phyloP scores from a whole-genome alignment of 2,888 invertebrate species.

The Biston betularia region DNA sequence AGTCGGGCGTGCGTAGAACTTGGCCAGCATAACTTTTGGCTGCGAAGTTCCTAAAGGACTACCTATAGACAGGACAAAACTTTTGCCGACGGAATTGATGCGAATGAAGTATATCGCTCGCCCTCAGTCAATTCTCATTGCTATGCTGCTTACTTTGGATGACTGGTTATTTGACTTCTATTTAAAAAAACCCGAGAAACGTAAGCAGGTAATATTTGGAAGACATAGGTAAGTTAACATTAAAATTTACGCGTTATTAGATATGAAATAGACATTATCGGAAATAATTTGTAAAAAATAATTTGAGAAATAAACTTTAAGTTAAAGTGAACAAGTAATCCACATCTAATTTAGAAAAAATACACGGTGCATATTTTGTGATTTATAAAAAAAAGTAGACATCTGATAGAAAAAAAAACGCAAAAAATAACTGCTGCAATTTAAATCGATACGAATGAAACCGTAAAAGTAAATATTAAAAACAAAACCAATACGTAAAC shows the following conservation, averaged over 20 bases:
- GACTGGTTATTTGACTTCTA: constrained; percentile 12
- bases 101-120: constrained; percentile 41
- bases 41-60: constrained; percentile 75
- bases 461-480: constrained; percentile 15
- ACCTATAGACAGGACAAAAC: constrained; percentile 58
- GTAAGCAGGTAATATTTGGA: background rate
- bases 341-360: background rate
- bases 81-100: constrained; percentile 58
- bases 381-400: background rate
- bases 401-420: background rate
- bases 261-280: background rate
- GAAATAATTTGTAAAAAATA: background rate
- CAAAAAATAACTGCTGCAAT: constrained; percentile 3
- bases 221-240: background rate
- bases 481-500: constrained; percentile 1
- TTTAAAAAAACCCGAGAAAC: background rate
- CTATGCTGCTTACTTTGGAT: constrained; percentile 32
- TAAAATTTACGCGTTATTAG: no score
- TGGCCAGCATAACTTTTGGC: constrained; percentile 74
- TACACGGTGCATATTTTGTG: constrained; percentile 1
- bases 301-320: background rate
- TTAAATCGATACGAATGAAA: constrained; percentile 1
- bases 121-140: constrained; percentile 40
- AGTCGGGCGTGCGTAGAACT: constrained; percentile 76
- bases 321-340: background rate